Evolutionary conservation across 2,888 invertebrate genomes (phyloP).

Genomic region (Digitonthophagus gazella): DNA sequence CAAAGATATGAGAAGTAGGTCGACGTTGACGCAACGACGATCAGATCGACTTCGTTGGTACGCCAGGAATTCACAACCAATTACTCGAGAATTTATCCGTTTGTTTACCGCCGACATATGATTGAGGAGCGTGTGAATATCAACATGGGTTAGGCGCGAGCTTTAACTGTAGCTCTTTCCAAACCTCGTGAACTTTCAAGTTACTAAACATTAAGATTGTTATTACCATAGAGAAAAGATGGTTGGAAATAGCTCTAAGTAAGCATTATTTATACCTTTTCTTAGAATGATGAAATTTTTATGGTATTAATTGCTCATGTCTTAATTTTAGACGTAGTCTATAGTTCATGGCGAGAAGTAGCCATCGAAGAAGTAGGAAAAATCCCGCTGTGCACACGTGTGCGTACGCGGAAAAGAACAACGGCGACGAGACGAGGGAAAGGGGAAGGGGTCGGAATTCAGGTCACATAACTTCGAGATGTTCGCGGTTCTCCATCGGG

Average conservation of each 20-base stretch:
- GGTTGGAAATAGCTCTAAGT: too few species aligned
- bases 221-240: too few species aligned
- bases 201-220: too few species aligned
- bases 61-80: constrained; percentile 24
- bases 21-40: neutral
- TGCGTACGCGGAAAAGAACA: neutral
- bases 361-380: neutral
- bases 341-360: neutral
- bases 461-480: constrained; percentile 40
- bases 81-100: constrained; percentile 24
- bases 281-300: too few species aligned
- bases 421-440: neutral
- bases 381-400: neutral
- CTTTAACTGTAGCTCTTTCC: too few species aligned
- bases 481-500: constrained; percentile 10
- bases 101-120: constrained; percentile 19
- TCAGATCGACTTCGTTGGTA: constrained; percentile 14
- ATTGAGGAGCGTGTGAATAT: constrained; percentile 14
- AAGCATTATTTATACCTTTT: too few species aligned
- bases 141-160: neutral
- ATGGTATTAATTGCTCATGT: neutral
- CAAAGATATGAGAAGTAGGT: constrained; percentile 5
- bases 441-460: constrained; percentile 42
- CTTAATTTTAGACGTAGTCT: neutral
- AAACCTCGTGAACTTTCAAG: too few species aligned